A percentile compares a stretch with the other conserved stretches of the same genome.
Evolutionary conservation across 2,113 vertebrate genomes (phyloP).

Genomic region (Phrynosoma platyrhinos): DNA sequence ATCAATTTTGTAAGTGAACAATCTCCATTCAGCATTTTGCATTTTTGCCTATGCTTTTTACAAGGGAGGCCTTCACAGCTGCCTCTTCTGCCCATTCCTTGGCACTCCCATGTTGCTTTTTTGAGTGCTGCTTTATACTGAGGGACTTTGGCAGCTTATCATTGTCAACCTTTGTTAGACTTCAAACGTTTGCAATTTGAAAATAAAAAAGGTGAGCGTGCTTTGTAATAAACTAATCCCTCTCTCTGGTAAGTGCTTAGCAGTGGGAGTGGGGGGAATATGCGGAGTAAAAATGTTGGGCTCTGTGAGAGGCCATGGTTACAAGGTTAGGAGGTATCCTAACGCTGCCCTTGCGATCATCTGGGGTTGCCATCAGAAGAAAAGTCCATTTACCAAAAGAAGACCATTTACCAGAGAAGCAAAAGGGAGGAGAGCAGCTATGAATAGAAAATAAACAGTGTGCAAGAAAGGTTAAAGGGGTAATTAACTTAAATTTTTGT

Average conservation of each 20-base stretch:
- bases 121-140: constrained; percentile 82
- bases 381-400: not conserved
- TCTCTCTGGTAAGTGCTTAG: not conserved
- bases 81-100: constrained; percentile 60
- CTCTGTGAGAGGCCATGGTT: not conserved
- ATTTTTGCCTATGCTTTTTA: constrained; percentile 68
- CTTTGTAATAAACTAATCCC: not conserved
- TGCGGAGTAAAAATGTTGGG: too few relatives aligned
- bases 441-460: not conserved
- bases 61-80: constrained; percentile 68
- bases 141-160: constrained; percentile 81
- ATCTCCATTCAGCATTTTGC: constrained; percentile 68
- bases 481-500: not conserved
- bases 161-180: constrained; percentile 81
- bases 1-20: constrained; percentile 65
- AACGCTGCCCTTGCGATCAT: not conserved
- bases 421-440: not conserved
- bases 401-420: not conserved
- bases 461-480: not conserved
- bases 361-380: not conserved
- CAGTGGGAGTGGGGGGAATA: not conserved
- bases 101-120: constrained; percentile 72
- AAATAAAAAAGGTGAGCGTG: constrained; percentile 45
- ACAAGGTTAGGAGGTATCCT: not conserved
- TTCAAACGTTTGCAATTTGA: constrained; percentile 81